Evolutionary conservation across 2,797 vertebrate genomes (phyloP), one percentile per base, ranked within the genome.

Genomic region (Orestias chungarensis): DNA sequence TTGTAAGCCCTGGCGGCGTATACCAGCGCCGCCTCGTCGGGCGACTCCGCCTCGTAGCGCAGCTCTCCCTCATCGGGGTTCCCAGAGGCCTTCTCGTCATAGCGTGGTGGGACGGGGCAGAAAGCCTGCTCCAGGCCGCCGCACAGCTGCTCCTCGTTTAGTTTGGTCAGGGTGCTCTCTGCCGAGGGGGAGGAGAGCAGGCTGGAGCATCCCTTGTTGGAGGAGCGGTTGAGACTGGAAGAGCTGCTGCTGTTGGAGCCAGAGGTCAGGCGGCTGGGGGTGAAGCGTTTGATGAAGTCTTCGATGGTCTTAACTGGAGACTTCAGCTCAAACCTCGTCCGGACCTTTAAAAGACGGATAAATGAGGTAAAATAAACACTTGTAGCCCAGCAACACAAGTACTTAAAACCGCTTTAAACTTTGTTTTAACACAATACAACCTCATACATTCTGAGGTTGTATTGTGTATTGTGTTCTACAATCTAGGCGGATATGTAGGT

Each of bases 221-320:
- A 88, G 7, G 92, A 95, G 85, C 95, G 97, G 91, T 82, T 95
- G 54, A 98, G 93, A 82, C 94, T 97, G 66, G 96, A 96, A 0
- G 95, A 95, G 88, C 96, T 97, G 91, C 96, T 96, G 91, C 88
- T 97, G 95, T 95, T 97, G 73, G 96, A 96, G 47, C 96, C 95
- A 0, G 95, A 95, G 29, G 97, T 95, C 81, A 98, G 89, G 25
- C 97, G 96, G 81, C 97, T 98, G 1, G 98, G 97, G 0, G 97
- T 96, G 92, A 99, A 96, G 80, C 95, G 95, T 29, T 96, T 95
- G 70, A 99, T 98, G 84, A 99, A 99, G 74, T 97, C 97, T 87
- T 99, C 97, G 1, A 99, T 96, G 17, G 97, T 98, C 91, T 99
- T 99, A 38, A 99, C 98, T 0, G 97, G 97, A 7, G 97, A 99